Evolutionary conservation across 1,140 invertebrate genomes (phyloP).

Genomic region (Trypoxylus dichotomus): DNA sequence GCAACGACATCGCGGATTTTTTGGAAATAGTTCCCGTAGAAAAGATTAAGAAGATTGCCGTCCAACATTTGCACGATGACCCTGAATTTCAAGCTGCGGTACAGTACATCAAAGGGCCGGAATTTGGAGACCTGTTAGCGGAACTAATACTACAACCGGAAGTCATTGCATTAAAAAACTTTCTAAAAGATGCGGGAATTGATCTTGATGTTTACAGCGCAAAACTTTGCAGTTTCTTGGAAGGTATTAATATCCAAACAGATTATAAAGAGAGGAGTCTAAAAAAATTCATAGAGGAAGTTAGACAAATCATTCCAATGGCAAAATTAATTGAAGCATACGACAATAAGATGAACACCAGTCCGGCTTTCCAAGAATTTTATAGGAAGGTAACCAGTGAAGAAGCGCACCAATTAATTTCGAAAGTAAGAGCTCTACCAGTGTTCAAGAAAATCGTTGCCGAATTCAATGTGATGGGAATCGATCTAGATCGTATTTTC

Average conservation of each 20-base stretch:
- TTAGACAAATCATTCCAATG: conserved; percentile 31
- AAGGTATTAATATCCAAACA: neutral
- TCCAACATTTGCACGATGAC: conserved; percentile 35
- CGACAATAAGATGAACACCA: conserved; percentile 36
- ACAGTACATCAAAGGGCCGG: conserved; percentile 35
- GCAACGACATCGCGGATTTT: conserved; percentile 36
- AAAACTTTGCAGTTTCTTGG: neutral
- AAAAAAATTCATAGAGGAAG: conserved; percentile 35
- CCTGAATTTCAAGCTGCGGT: conserved; percentile 37
- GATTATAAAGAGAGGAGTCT: conserved; percentile 25
- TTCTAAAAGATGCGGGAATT: conserved; percentile 34
- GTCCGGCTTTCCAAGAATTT: conserved; percentile 37
- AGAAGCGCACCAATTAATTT: conserved; percentile 31
- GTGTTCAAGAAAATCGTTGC: conserved; percentile 33
- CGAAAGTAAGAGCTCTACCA: conserved; percentile 34
- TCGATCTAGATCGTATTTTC: conserved; percentile 35
- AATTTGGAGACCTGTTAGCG: conserved; percentile 35
- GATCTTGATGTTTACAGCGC: neutral
- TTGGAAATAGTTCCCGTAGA: conserved; percentile 37
- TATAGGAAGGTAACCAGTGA: conserved; percentile 37
- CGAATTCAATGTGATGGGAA: conserved; percentile 32
- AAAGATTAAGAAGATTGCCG: conserved; percentile 35
- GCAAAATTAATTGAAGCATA: conserved; percentile 32
- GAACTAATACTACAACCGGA: conserved; percentile 30
- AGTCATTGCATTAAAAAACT: conserved; percentile 33